Evolutionary conservation across 2,113 vertebrate genomes (phyloP).

Genomic region (Ondatra zibethicus): DNA sequence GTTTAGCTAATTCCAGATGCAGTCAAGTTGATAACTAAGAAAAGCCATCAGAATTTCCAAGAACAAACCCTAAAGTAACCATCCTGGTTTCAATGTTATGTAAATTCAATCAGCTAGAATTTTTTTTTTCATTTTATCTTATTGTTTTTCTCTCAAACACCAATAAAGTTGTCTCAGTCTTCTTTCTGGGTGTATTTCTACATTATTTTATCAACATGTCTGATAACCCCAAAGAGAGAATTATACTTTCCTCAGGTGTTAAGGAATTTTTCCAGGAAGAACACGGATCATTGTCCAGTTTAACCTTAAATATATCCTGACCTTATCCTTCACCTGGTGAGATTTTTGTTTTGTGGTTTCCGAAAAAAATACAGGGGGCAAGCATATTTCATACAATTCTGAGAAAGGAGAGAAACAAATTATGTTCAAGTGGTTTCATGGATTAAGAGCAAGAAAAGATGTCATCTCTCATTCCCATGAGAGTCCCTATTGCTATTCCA

Average conservation of each 20-base stretch:
- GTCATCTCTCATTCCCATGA: neutral
- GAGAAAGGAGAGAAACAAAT: neutral
- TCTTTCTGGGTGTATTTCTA: neutral
- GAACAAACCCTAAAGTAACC: neutral
- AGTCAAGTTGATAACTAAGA: neutral
- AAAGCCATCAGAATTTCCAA: neutral
- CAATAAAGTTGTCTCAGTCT: neutral
- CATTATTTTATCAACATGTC: neutral
- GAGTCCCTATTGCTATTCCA: neutral
- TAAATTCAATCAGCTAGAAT: neutral
- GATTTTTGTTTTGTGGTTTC: neutral
- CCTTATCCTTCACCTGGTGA: neutral
- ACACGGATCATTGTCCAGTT: neutral
- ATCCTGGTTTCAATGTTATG: neutral
- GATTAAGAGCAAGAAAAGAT: neutral
- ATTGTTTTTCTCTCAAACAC: neutral
- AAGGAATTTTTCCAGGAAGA: neutral
- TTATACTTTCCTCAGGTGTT: neutral
- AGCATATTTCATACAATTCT: neutral
- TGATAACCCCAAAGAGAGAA: neutral
- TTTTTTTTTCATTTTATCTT: neutral
- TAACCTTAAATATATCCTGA: neutral
- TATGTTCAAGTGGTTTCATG: neutral
- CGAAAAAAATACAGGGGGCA: neutral
- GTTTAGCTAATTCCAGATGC: neutral